Percentiles rank a stretch among this genome's conserved stretches.
Conservation (phyloP, 1,140 invertebrate species). For the Planococcus citri region DNA sequence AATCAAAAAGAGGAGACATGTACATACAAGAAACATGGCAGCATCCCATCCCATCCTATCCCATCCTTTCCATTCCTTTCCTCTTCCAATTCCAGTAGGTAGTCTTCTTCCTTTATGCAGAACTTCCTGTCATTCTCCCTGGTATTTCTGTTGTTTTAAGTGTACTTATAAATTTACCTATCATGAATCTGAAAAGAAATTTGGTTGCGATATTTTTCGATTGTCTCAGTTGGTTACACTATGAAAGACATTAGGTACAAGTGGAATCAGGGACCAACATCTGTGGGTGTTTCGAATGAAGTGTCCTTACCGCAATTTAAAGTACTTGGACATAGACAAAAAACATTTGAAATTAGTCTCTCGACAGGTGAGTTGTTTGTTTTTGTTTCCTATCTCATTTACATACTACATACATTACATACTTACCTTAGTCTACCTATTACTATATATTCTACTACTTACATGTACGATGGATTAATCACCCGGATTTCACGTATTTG, state of each 20-base stretch:
- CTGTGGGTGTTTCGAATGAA: slow-evolving; percentile 78
- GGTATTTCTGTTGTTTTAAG: neutral
- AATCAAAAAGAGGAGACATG: no score
- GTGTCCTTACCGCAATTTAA: slow-evolving; percentile 89
- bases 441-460: no score
- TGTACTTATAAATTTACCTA: neutral
- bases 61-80: neutral
- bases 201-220: slow-evolving; percentile 15
- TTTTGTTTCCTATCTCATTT: neutral
- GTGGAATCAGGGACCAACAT: slow-evolving; percentile 82
- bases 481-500: no score
- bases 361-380: slow-evolving; percentile 63
- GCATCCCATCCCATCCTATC: neutral
- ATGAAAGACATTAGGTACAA: slow-evolving; percentile 92
- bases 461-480: no score
- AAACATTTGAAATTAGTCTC: slow-evolving; percentile 77
- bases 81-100: neutral
- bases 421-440: no score
- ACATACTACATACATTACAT: neutral
- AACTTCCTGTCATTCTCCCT: no score
- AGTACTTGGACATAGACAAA: slow-evolving; percentile 74
- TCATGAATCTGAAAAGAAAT: neutral
- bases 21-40: no score
- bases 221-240: slow-evolving; percentile 77
- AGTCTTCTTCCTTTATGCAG: no score